Base-by-base conservation (phyloP, 2,797 vertebrate genomes). In the Helicolenus hilgendorfi region DNA sequence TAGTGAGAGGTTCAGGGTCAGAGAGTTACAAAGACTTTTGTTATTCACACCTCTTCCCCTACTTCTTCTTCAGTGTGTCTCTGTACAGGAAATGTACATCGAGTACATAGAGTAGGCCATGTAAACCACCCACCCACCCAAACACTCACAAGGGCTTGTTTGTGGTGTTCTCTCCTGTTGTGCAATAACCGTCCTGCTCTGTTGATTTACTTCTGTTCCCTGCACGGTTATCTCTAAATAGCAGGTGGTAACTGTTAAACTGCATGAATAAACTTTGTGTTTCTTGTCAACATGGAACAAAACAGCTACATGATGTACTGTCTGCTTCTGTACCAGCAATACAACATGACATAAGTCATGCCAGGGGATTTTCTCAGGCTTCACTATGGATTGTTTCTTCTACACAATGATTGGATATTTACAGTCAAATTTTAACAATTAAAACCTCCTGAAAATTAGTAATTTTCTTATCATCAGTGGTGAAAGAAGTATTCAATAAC, bases 151-250 rank as follows among this genome's bases (percentile, higher is more conserved):
- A 75, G 69, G 81, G 83, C 81, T 82, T 67, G 38, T 88, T 86
- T 84, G 79, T 81, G 86, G 81, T 76, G 78, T 73, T 81, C 24
- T 79, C 65, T 83, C 58, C 73, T 62, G 79, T 92, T 92, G 88
- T 87, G 89, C 89, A 93, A 94, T 71, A 93, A 76, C 36, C 14
- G 68, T 35, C 77, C 11, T 20, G 27, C 64, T 72, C 70, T 83
- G 75, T 45, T 87, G 65, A 85, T 79, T 90, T 73, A 84, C 77
- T 79, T 24, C 11, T 69, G 73, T 85, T 88, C 55, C 83, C 79
- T 72, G 53, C 75, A 55, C 68, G 69, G 74, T 78, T 80, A 88
- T 82, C 59, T 35, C 49, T 73, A 58, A 71, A 83, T 36, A 31
- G 20, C 67, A 84, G 72, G 38, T 72, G 64, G 76, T 24, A 70